Percentiles rank a stretch among this genome's conserved stretches.
Conservation (phyloP, 2,888 invertebrate genomes). For the Xanthia icteritia region DNA sequence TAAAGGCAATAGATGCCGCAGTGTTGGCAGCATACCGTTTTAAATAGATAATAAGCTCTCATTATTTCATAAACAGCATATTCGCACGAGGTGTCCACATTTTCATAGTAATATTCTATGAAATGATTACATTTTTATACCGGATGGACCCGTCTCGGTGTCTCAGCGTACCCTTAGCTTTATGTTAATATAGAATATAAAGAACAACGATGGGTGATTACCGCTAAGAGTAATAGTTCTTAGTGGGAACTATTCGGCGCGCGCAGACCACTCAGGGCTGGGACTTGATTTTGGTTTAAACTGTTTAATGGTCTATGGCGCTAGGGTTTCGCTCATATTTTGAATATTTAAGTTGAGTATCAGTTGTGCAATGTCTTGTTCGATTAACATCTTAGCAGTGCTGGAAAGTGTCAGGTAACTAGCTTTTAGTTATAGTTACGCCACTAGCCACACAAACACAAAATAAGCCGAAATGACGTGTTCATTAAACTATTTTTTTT, state of each 20-base stretch:
- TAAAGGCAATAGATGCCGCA: slow-evolving; percentile 38
- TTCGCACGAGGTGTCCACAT: slow-evolving; percentile 59
- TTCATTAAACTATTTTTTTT: no score
- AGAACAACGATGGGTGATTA: slow-evolving; percentile 65
- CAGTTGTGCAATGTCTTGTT: slow-evolving; percentile 26
- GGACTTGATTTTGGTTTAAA: slow-evolving; percentile 41
- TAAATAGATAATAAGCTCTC: slow-evolving; percentile 53
- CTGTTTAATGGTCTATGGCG: slow-evolving; percentile 33
- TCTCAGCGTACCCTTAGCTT: slow-evolving; percentile 56
- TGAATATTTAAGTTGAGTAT: slow-evolving; percentile 30
- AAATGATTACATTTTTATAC: slow-evolving; percentile 67
- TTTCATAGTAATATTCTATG: slow-evolving; percentile 61
- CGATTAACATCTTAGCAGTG: slow-evolving; percentile 13
- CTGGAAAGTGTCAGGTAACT: background rate
- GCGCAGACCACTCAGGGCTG: slow-evolving; percentile 48
- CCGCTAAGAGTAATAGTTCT: slow-evolving; percentile 60
- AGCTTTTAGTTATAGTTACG: background rate
- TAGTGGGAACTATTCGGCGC: slow-evolving; percentile 64
- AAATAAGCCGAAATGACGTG: no score
- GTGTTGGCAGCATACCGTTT: slow-evolving; percentile 34
- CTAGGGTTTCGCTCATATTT: slow-evolving; percentile 24
- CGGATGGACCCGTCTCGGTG: slow-evolving; percentile 55
- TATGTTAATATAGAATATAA: slow-evolving; percentile 68
- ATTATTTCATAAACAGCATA: slow-evolving; percentile 58
- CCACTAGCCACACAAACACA: no score